Evolutionary conservation across 2,113 vertebrate species (phyloP).

Genomic region (Morone chrysops): DNA sequence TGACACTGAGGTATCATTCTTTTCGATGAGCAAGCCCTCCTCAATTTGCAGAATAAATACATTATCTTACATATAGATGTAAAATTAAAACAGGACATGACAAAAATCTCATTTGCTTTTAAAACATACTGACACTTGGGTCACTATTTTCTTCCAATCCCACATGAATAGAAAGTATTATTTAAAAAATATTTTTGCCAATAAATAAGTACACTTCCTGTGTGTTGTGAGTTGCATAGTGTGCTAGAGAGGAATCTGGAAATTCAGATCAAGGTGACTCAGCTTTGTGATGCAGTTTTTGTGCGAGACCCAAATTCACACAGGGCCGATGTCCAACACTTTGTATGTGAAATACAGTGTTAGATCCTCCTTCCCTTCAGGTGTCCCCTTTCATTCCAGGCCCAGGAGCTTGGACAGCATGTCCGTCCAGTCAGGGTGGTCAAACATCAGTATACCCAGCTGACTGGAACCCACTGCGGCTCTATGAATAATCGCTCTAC

Average conservation of each 20-base stretch:
- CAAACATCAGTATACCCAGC: conserved; percentile 94
- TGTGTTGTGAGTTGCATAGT: conserved; percentile 88
- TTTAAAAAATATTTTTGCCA: conserved; percentile 86
- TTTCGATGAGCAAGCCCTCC: conserved; percentile 65
- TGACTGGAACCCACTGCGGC: conserved; percentile 97
- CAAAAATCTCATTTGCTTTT: conserved; percentile 66
- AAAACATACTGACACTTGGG: conserved; percentile 51
- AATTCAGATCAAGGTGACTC: conserved; percentile 70
- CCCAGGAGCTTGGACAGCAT: conserved; percentile 37
- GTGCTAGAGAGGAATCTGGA: conserved; percentile 77
- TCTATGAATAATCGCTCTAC: conserved; percentile 91
- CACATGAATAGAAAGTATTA: conserved; percentile 86
- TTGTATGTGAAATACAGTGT: conserved; percentile 48
- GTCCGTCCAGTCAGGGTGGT: conserved; percentile 34
- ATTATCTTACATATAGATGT: conserved; percentile 50
- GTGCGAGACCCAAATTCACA: conserved; percentile 57
- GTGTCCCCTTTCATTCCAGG: conserved; percentile 42
- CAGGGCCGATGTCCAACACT: conserved; percentile 40
- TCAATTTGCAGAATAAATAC: conserved; percentile 78
- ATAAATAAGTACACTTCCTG: conserved; percentile 98
- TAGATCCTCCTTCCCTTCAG: conserved; percentile 36
- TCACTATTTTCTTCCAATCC: conserved; percentile 76
- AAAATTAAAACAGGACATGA: conserved; percentile 67
- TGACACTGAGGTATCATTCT: conserved; percentile 76
- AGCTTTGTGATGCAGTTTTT: conserved; percentile 54